Percentiles rank a stretch among this genome's conserved stretches.
phyloP scores from a whole-genome alignment of 2,113 vertebrate species.

The Actenoides hombroni region DNA sequence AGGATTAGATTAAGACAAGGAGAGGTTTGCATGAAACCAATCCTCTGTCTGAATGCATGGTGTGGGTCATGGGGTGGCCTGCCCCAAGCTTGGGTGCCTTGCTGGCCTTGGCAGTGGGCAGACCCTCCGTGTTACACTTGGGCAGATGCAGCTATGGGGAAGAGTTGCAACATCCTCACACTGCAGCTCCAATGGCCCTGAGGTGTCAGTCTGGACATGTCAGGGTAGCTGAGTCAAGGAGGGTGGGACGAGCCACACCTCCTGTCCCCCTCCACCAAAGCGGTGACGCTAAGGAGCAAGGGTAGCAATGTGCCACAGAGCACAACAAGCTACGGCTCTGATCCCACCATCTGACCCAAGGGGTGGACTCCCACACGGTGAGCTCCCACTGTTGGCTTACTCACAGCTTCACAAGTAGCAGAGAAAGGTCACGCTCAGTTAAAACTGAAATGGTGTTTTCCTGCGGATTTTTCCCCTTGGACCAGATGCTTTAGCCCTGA shows the following conservation, averaged over 20 bases:
- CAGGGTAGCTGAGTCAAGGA: neutral
- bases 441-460: neutral
- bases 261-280: neutral
- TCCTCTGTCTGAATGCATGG: rapidly evolving
- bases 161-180: neutral
- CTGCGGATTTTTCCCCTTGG: neutral
- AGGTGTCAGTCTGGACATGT: neutral
- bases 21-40: neutral
- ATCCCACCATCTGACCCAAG: neutral
- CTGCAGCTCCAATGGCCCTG: rapidly evolving
- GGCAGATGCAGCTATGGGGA: neutral
- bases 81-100: neutral
- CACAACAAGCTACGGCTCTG: neutral
- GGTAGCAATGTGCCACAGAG: neutral
- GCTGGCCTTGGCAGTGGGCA: rapidly evolving
- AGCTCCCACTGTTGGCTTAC: neutral
- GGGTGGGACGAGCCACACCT: neutral
- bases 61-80: neutral
- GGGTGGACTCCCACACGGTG: neutral
- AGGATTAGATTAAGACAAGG: neutral
- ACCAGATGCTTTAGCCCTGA: neutral
- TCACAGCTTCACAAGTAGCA: neutral
- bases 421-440: neutral
- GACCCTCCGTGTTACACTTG: neutral
- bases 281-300: neutral